Evolutionary conservation across 2,888 invertebrate genomes (phyloP).

Genomic region (Drosophila tripunctata): DNA sequence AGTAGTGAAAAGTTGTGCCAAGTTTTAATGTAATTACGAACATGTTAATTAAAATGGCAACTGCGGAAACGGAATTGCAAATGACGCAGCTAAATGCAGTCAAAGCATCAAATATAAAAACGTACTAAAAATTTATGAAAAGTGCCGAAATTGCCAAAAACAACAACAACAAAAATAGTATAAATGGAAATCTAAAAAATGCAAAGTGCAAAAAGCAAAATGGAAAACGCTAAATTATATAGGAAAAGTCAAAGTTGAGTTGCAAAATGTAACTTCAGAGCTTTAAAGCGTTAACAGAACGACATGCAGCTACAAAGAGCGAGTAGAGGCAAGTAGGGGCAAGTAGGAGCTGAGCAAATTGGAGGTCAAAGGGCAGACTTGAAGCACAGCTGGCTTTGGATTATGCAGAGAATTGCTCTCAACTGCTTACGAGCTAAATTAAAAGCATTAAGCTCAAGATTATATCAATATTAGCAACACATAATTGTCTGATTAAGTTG

Average conservation of each 20-base stretch:
- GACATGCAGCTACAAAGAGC: neutral
- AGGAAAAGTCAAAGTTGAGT: conserved; percentile 2
- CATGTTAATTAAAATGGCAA: conserved; percentile 40
- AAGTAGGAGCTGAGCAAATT: too few relatives aligned
- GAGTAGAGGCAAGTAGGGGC: neutral
- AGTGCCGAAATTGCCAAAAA: neutral
- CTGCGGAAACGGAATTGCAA: conserved; percentile 16
- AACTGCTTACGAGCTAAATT: conserved; percentile 58
- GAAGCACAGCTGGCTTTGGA: conserved; percentile 1
- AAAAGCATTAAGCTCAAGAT: conserved; percentile 71
- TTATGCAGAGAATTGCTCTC: conserved; percentile 27
- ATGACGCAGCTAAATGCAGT: conserved; percentile 13
- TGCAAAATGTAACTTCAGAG: neutral
- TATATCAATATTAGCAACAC: conserved; percentile 69
- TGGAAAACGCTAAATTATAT: neutral
- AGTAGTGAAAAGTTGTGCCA: conserved; percentile 13
- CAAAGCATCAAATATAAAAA: conserved; percentile 3
- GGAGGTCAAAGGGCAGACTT: neutral
- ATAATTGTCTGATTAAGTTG: conserved; percentile 75
- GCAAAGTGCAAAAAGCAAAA: neutral
- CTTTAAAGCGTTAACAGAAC: neutral
- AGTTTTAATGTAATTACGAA: conserved; percentile 23
- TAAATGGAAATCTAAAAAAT: too few relatives aligned
- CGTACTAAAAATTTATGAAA: conserved; percentile 11
- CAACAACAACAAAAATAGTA: too few relatives aligned